These are phyloP conservation scores for Apis mellifera DNA, from an alignment of 1,140 invertebrate genomes.

Conservation along the genomic window Amel_HAv3.1 CM009932.2:11672001-11672500, in stretches of 20 bases:
- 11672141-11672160: no score
- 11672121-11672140: conserved; percentile 5
- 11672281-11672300: no score
- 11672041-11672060: background rate
- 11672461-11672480: background rate
- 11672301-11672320: no score
- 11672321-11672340: background rate
- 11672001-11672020: conserved; percentile 5
- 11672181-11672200: background rate
- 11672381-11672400: conserved; percentile 10
- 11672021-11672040: background rate
- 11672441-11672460: background rate
- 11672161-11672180: no score
- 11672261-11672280: background rate
- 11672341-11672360: background rate
- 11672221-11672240: background rate
- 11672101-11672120: conserved; percentile 29
- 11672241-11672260: background rate
- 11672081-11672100: conserved; percentile 22
- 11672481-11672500: background rate
- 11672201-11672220: background rate
- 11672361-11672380: background rate
- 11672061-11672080: conserved; percentile 41
- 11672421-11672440: background rate
- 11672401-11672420: background rate